Percentiles rank a stretch among this genome's conserved stretches.
Evolutionary conservation across 2,113 vertebrate genomes (phyloP).

Genomic region (Prunella himalayana): DNA sequence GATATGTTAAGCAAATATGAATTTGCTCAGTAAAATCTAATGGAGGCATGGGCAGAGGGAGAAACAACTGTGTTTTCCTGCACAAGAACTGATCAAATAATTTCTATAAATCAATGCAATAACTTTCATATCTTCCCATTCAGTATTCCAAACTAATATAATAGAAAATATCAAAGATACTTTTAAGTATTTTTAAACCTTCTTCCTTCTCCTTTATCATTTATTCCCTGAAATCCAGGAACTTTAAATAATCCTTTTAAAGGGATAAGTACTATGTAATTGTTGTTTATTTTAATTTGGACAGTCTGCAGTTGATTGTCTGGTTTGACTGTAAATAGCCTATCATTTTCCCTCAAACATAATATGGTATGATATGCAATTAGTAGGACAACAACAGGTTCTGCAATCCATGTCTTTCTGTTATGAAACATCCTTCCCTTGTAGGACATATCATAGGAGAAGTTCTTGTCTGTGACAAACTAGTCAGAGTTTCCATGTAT

Average conservation of each 20-base stretch:
- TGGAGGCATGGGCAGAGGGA: not conserved
- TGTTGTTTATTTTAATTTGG: not conserved
- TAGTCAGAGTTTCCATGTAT: not conserved
- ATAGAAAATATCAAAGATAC: not conserved
- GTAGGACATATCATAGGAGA: not conserved
- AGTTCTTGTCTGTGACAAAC: not conserved
- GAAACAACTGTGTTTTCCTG: not conserved
- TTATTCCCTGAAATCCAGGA: not conserved
- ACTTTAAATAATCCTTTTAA: not conserved
- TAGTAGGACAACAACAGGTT: not conserved
- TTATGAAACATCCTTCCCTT: not conserved
- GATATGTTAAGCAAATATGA: not conserved
- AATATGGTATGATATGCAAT: not conserved
- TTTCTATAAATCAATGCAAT: not conserved
- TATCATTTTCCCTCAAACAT: not conserved
- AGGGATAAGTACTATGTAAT: not conserved
- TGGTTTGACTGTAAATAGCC: not conserved
- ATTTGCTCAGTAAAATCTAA: conserved; percentile 8
- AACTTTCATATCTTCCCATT: not conserved
- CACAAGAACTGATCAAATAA: not conserved
- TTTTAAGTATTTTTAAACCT: not conserved
- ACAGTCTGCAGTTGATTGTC: not conserved
- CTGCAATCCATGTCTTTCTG: not conserved
- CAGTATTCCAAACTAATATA: not conserved
- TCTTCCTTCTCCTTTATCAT: not conserved